Evolutionary conservation across 2,888 invertebrate genomes (phyloP), one percentile per base, ranked within the genome.

Genomic region (Catotricha subobsoleta): DNA sequence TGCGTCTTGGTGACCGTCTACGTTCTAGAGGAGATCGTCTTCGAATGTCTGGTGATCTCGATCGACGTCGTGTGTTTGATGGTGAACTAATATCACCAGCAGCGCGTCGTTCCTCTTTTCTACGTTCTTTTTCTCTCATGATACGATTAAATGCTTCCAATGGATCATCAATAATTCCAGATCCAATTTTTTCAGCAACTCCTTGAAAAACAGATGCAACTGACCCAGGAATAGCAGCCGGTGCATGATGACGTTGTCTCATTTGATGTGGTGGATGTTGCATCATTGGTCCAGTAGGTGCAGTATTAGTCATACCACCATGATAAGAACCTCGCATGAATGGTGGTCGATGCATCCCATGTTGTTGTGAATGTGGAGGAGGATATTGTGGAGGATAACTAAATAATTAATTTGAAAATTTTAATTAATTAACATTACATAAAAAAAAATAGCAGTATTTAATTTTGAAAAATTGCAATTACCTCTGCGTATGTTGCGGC

Each of bases 61-160:
- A 53, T 50, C 64, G 53, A 59, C 70, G 52, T 64, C 58, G 18
- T n/a, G n/a, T n/a, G n/a, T n/a, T n/a, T 65, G 59, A 10, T 66
- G 67, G 42, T 66, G 63, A 43, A 66, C 65, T 47, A 2, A 33
- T 16, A 7, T 10, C 16, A 5, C 10, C 25, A 3, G 30, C 15
- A 13, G 6, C 9, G 40, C 66, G 56, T 21, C 64, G 60, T 44
- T 67, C 64, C 36, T 62, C 63, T 46, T 67, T 64, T 34, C 66
- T 57, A 45, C 77, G 67, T 41, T 77, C 72, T 59, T 87, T 87
- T 60, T 87, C 86, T 48, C 81, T 71, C 53, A 88, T 70, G 68
- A 87, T 80, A 48, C 84, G 71, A 59, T 87, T 80, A 59, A 88
- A 88, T 40, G 83, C 84, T 58, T 84, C 84, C 51, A 87, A 62